These are phyloP conservation scores for Calcarius lapponicus DNA, from an alignment of 2,797 vertebrate species.

Conservation along the genomic window DNA sequence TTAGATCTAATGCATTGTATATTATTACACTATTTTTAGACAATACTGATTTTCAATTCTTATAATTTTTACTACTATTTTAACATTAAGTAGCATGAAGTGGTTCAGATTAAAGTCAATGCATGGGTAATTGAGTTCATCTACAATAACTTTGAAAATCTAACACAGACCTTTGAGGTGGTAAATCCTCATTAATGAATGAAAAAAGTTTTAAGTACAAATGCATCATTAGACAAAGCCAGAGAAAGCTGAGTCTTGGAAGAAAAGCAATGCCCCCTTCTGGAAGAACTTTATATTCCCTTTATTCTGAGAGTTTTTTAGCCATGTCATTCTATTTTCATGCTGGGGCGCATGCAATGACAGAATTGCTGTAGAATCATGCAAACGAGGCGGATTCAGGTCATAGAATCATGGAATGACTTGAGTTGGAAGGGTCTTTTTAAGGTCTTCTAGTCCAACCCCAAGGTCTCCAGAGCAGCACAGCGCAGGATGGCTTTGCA, in stretches of 20 bases:
- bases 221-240: background rate
- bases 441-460: background rate
- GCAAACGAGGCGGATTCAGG: background rate
- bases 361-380: background rate
- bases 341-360: background rate
- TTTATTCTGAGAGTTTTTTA: background rate
- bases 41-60: conserved; percentile 4
- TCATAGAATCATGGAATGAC: background rate
- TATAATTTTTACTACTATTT: conserved; percentile 8
- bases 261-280: conserved; percentile 33
- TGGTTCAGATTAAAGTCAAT: conserved; percentile 26
- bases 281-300: background rate
- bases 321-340: background rate
- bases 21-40: background rate
- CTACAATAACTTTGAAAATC: background rate
- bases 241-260: background rate
- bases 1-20: background rate
- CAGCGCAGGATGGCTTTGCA: background rate
- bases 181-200: conserved; percentile 15
- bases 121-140: conserved; percentile 16
- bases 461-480: background rate
- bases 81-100: conserved; percentile 1
- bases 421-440: background rate
- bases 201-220: conserved; percentile 16
- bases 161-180: background rate